These are phyloP conservation scores for Anas capensis DNA, from an alignment of 2,797 vertebrate species.

Conservation along the genomic window DNA sequence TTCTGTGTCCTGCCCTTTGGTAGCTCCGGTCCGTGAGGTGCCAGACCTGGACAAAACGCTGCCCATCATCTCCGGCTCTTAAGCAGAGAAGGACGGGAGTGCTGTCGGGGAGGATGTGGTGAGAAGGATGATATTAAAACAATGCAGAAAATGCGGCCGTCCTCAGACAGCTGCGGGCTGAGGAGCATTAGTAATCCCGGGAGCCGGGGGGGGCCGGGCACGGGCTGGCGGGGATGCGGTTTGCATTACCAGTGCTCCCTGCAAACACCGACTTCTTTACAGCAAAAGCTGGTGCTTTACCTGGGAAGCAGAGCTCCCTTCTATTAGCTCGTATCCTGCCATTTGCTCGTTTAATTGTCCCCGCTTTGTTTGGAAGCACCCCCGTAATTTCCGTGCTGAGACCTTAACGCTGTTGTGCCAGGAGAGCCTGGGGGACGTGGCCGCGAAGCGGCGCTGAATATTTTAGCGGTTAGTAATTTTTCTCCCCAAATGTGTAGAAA, in stretches of 20 bases:
- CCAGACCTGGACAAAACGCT: not conserved
- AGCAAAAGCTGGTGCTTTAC: not conserved
- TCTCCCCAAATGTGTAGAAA: constrained; percentile 16
- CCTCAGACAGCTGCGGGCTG: constrained; percentile 43
- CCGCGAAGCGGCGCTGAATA: constrained; percentile 32
- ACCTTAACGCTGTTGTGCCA: not conserved
- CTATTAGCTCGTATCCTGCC: not conserved
- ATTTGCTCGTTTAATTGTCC: not conserved
- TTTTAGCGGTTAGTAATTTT: constrained; percentile 43
- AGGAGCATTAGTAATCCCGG: constrained; percentile 12
- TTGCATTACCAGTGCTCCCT: not conserved
- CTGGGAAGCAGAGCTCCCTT: not conserved
- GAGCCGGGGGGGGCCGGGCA: not conserved
- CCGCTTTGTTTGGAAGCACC: not conserved
- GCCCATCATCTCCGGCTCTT: not conserved
- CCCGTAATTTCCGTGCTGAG: not conserved
- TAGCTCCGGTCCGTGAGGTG: not conserved
- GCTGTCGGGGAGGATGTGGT: not conserved
- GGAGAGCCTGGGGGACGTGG: not conserved
- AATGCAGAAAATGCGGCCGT: not conserved
- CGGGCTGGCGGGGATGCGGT: fast-evolving
- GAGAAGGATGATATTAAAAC: constrained; percentile 25
- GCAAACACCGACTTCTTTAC: not conserved
- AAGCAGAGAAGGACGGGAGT: not conserved
- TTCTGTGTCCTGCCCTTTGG: not conserved